Conservation (phyloP, 2,797 vertebrate species). For the Danio jaintianensis region DNA sequence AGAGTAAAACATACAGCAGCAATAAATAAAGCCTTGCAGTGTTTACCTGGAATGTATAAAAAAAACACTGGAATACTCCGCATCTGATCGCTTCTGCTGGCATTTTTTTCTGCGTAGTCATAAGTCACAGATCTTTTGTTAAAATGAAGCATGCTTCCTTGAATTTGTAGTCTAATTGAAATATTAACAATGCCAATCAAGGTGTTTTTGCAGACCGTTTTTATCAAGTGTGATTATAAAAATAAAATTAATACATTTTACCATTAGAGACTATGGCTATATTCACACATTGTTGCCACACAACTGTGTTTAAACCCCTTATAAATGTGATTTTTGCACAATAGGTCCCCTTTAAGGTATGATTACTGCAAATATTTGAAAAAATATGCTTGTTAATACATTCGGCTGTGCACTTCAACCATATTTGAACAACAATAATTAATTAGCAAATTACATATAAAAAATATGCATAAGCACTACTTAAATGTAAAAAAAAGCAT, state of each 20-base stretch:
- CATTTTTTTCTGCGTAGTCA: not conserved
- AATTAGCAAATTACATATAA: not conserved
- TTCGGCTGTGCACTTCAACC: not conserved
- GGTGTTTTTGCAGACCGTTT: too few species aligned
- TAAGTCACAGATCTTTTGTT: not conserved
- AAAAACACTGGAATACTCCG: not conserved
- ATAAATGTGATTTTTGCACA: too few species aligned
- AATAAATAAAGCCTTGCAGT: not conserved
- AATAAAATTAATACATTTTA: too few species aligned
- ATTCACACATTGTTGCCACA: too few species aligned
- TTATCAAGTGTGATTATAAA: too few species aligned
- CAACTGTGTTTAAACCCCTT: too few species aligned
- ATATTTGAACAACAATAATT: not conserved
- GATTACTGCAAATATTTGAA: too few species aligned
- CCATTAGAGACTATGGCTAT: too few species aligned
- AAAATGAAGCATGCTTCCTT: not conserved
- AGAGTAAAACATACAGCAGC: not conserved
- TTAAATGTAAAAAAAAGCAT: too few species aligned
- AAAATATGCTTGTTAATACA: not conserved
- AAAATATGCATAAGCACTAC: not conserved
- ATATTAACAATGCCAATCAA: too few species aligned
- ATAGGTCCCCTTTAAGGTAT: too few species aligned
- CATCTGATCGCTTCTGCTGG: too few species aligned
- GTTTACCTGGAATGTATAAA: not conserved
- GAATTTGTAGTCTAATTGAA: not conserved